Evolutionary conservation across 2,888 invertebrate genomes (phyloP).

Genomic region (Fissipunctia ypsillon): DNA sequence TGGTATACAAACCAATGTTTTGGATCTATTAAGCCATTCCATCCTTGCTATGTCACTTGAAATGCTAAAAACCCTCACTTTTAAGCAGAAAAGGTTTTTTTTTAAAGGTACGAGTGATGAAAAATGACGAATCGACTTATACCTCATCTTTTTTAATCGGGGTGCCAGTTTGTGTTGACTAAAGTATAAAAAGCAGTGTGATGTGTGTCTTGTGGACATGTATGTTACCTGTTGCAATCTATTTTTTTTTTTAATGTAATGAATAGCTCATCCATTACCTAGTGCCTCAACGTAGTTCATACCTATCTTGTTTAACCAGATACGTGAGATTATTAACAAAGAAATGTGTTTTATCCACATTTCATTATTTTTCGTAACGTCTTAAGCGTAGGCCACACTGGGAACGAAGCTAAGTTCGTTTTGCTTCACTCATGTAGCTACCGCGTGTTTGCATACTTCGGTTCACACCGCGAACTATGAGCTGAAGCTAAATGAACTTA

Average conservation of each 20-base stretch:
- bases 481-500: too few relatives aligned
- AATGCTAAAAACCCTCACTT: neutral
- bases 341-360: conserved; percentile 15
- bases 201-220: neutral
- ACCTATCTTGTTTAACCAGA: conserved; percentile 26
- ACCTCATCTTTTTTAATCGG: neutral
- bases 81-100: too few relatives aligned
- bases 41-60: neutral
- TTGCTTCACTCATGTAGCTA: too few relatives aligned
- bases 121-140: neutral
- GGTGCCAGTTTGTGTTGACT: neutral
- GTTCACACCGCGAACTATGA: too few relatives aligned
- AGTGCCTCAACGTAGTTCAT: neutral
- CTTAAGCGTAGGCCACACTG: too few relatives aligned
- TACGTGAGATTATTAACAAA: neutral
- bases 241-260: too few relatives aligned
- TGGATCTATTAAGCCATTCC: fast-evolving
- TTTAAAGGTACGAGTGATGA: neutral
- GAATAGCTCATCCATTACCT: too few relatives aligned
- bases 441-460: too few relatives aligned
- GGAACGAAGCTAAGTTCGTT: too few relatives aligned
- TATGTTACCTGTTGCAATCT: neutral
- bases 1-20: too few relatives aligned
- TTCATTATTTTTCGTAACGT: neutral
- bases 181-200: neutral